A percentile compares a stretch with the other conserved stretches of the same genome.
Evolutionary conservation across 2,113 vertebrate species (phyloP).

Genomic region (Stigmatopora argus): DNA sequence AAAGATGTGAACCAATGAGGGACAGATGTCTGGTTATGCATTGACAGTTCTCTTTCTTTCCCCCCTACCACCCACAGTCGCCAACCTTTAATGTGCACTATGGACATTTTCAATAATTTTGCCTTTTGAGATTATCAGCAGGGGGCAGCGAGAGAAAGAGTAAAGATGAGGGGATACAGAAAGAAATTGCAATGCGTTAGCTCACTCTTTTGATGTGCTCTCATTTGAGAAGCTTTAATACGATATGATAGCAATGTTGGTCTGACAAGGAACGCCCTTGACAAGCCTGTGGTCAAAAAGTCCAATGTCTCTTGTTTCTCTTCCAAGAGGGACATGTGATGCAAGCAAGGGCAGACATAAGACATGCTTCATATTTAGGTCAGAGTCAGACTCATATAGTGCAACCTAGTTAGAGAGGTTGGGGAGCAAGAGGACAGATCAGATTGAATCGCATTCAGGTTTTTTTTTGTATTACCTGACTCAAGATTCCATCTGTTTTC

Average conservation of each 20-base stretch:
- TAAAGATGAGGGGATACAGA: slow-evolving; percentile 14
- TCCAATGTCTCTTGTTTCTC: not conserved
- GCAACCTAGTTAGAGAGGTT: slow-evolving; percentile 55
- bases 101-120: slow-evolving; percentile 60
- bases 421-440: slow-evolving; percentile 33
- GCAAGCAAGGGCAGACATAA: slow-evolving; percentile 55
- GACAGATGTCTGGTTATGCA: slow-evolving; percentile 58
- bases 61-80: not conserved
- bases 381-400: slow-evolving; percentile 28
- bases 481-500: not conserved
- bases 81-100: slow-evolving; percentile 54
- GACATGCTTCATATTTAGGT: slow-evolving; percentile 56
- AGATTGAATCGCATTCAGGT: slow-evolving; percentile 23
- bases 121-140: slow-evolving; percentile 29
- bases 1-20: slow-evolving; percentile 64
- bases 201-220: slow-evolving; percentile 21
- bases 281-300: slow-evolving; percentile 6
- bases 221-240: slow-evolving; percentile 7
- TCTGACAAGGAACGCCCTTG: slow-evolving; percentile 27
- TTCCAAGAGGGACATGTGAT: slow-evolving; percentile 19
- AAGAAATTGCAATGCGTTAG: slow-evolving; percentile 44
- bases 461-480: too few species aligned
- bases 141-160: slow-evolving; percentile 2
- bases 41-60: slow-evolving; percentile 13
- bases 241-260: not conserved